Base-by-base conservation (phyloP, 1,140 invertebrate genomes). In the Oncopodura yosiiana region DNA sequence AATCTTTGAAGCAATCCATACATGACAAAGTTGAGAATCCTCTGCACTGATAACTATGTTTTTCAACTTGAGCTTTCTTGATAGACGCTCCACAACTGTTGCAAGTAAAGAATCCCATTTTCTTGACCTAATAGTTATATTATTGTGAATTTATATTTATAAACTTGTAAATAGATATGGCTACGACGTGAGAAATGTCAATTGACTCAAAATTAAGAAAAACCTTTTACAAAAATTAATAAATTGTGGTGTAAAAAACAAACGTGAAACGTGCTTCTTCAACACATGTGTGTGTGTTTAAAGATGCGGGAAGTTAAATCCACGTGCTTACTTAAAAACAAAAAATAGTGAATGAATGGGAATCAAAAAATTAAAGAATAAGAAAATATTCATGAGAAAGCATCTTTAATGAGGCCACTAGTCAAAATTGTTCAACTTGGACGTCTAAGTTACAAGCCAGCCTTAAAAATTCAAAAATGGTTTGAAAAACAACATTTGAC, bases 31-130 rank as follows among this genome's bases (percentile, higher is more conserved):
- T 76, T 58, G 77, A 70, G 19, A 70, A 63, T 2, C 66, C 69
- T 32, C 75, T 76, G 49, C 81, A 80, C 67, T 82, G 82, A 63
- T 74, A 74, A 48, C 77, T 78, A 53, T 95, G 91, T 67, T 90
- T 91, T 56, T 89, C 87, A 3, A 94, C 89, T 70, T 86, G 82
- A 27, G 86, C 86, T 67, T 94, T 94, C 67, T 93, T 89, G 1
- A 94, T 68, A 19, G 85, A 81, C 51, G 92, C 86, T 0, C 89
- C 88, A 69, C 92, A 95, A 60, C 83, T 75, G 65, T 85, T 85
- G 69, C 92, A 96, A 14, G 85, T 88, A 69, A 95, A 95, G 23
- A 90, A 84, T 30, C 94, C 89, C 90, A 94, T 94, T 64, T 43
- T 64, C 53, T 30, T 39, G 11, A 44, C 21, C 45, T 53, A 30